Percentiles rank a stretch among this genome's conserved stretches.
Conservation (phyloP, 2,888 invertebrate genomes). For the Drosophila subquinaria region DNA sequence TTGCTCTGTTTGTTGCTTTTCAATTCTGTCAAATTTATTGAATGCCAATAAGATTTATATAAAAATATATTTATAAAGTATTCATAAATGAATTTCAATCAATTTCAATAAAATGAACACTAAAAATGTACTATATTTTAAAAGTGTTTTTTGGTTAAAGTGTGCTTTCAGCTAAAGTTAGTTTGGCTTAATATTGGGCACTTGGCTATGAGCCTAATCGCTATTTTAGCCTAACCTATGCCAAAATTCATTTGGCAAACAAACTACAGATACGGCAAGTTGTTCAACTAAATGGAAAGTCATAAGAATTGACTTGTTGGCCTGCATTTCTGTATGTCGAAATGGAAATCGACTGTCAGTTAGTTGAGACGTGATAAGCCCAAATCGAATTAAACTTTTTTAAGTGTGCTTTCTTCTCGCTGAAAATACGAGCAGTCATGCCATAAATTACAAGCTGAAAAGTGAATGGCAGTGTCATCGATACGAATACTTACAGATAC, state of each 20-base stretch:
- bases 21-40: constrained; percentile 1
- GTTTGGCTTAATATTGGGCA: constrained; percentile 23
- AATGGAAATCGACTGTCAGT: background rate
- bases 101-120: background rate
- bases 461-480: constrained; percentile 24
- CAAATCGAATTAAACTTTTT: constrained; percentile 40
- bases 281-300: constrained; percentile 40
- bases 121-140: background rate
- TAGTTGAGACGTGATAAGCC: constrained; percentile 20
- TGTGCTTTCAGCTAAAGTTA: constrained; percentile 15
- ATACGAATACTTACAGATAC: constrained; percentile 12
- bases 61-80: background rate
- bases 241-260: constrained; percentile 54
- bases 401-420: background rate
- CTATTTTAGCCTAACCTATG: constrained; percentile 15
- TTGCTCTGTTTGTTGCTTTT: background rate
- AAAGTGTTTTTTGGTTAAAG: constrained; percentile 10
- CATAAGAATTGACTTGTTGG: constrained; percentile 8
- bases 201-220: constrained; percentile 6
- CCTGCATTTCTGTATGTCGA: constrained; percentile 14
- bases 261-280: constrained; percentile 23
- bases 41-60: background rate
- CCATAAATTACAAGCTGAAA: constrained; percentile 36
- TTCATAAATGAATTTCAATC: background rate
- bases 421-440: background rate